Percentiles rank a stretch among this genome's conserved stretches.
Evolutionary conservation across 2,113 vertebrate species (phyloP).

Genomic region (Chaetops frenatus): DNA sequence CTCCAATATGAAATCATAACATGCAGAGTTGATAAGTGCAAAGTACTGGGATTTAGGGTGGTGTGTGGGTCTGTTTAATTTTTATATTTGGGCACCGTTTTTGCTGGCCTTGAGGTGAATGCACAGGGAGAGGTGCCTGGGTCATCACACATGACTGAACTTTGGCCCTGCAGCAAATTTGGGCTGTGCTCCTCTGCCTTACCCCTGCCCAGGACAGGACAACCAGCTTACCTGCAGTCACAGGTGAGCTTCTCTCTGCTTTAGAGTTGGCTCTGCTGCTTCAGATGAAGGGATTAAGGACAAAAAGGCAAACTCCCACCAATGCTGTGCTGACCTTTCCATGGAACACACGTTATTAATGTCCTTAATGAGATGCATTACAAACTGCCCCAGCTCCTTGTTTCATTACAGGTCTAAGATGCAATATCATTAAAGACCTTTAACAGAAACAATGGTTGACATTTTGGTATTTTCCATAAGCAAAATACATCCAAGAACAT

Average conservation of each 20-base stretch:
- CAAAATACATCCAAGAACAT: slow-evolving; percentile 55
- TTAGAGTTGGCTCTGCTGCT: slow-evolving; percentile 29
- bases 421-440: slow-evolving; percentile 78
- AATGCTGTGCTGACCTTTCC: slow-evolving; percentile 77
- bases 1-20: not conserved
- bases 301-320: slow-evolving; percentile 59
- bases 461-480: slow-evolving; percentile 80
- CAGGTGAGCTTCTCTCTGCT: not conserved
- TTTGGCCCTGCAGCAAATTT: not conserved
- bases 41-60: not conserved
- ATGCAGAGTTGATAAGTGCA: not conserved
- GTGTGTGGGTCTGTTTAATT: not conserved
- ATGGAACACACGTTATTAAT: slow-evolving; percentile 72
- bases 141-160: not conserved
- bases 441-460: slow-evolving; percentile 80
- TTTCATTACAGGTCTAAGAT: slow-evolving; percentile 78
- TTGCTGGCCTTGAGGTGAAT: not conserved
- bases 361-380: slow-evolving; percentile 81
- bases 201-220: not conserved
- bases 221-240: not conserved
- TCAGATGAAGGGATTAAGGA: slow-evolving; percentile 68
- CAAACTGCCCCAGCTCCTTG: slow-evolving; percentile 66
- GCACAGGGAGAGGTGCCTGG: not conserved
- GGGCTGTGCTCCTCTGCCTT: accelerated
- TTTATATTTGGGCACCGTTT: not conserved